Base-by-base conservation (phyloP, 2,113 vertebrate genomes). In the Nycticebus coucang region DNA sequence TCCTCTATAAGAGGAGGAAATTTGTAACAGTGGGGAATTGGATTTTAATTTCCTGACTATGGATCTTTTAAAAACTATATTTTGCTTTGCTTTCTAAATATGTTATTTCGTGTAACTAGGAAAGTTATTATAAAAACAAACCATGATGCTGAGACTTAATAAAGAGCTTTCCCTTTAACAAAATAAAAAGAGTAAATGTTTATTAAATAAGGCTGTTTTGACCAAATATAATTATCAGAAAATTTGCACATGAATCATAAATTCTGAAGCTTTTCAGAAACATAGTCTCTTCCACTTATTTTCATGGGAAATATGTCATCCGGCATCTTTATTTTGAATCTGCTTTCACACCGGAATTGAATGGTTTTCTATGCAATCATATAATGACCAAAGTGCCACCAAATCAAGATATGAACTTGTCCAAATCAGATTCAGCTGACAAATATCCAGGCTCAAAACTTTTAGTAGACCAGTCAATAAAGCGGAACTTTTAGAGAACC, bases 221-320 rank as follows among this genome's bases (percentile, higher is more conserved):
- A 78, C 5, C 37, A 57, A 84, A 69, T 45, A n/a, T 41, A 90
- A 93, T 87, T 84, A 85, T 10, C 87, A 88, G 66, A 85, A 94
- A 88, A 87, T 68, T 45, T 37, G 45, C 28, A 33, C 64, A 6
- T 30, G 33, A 17, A 68, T 68, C 14, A 33, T 50, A 78, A 55
- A 72, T 81, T 71, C 71, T 87, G 66, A 92, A 90, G 75, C 0
- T 13, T 86, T 92, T 84, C 26, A 69, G 45, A 90, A 90, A 55
- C 64, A 37, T 22, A 41, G 5, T 60, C 12, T 89, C 86, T 86
- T 89, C 87, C 35, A 64, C 28, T 85, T 59, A 88, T 37, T 72
- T 91, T 55, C 92, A 88, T 91, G 68, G 78, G 62, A 95, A 95
- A 74, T 35, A 79, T 22, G 35, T 89, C 78, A 74, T 78, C 83